Percentiles rank a stretch among this genome's conserved stretches.
Evolutionary conservation across 2,113 vertebrate species (phyloP).

Genomic region (Cercopithecus mona): DNA sequence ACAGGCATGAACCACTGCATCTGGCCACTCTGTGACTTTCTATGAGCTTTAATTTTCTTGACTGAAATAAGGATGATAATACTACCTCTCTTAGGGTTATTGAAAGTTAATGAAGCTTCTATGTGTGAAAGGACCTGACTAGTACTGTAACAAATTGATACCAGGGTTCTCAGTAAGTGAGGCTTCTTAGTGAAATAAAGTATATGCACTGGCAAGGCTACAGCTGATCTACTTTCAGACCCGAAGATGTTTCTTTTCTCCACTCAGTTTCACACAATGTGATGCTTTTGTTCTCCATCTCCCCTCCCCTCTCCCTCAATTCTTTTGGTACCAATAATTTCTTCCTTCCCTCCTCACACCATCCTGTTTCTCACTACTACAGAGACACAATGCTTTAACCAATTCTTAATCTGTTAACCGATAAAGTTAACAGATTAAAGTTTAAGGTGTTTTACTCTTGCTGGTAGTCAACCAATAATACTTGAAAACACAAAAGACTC

Average conservation of each 20-base stretch:
- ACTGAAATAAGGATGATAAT: background rate
- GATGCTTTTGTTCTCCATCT: background rate
- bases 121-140: background rate
- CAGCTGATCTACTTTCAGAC: background rate
- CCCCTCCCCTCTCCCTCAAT: too few relatives aligned
- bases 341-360: background rate
- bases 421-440: background rate
- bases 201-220: background rate
- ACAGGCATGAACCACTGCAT: too few relatives aligned
- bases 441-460: background rate
- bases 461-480: background rate
- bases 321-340: background rate
- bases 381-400: background rate
- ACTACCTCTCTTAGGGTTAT: background rate
- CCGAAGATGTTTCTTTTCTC: background rate
- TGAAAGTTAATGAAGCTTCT: constrained; percentile 27
- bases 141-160: background rate
- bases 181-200: background rate
- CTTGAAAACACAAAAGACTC: background rate
- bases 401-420: background rate
- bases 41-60: constrained; percentile 39
- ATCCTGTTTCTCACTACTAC: background rate
- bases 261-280: background rate
- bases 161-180: background rate
- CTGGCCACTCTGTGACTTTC: background rate